phyloP scores from a whole-genome alignment of 2,888 invertebrate species.

The Drosophila seclusa region DNA sequence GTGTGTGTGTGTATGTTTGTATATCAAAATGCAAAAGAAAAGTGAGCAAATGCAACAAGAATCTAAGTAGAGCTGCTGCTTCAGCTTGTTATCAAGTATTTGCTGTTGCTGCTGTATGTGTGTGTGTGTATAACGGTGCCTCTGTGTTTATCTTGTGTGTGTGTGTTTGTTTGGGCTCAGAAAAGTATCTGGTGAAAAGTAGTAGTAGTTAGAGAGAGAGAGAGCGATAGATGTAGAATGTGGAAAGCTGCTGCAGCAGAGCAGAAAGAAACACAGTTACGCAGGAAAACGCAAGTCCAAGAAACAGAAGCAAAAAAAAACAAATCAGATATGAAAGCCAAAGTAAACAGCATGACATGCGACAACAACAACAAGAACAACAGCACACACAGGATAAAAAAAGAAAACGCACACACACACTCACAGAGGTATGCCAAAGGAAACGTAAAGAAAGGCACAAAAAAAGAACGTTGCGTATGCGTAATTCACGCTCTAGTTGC shows the following conservation, averaged over 20 bases:
- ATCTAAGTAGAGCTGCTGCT: constrained; percentile 15
- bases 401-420: constrained; percentile 19
- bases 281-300: constrained; percentile 57
- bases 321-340: constrained; percentile 62
- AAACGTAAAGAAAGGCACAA: constrained; percentile 49
- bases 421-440: constrained; percentile 41
- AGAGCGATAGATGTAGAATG: constrained; percentile 1
- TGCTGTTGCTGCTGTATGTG: constrained; percentile 26
- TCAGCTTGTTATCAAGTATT: constrained; percentile 14
- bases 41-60: constrained; percentile 58
- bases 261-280: constrained; percentile 56
- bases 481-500: constrained; percentile 80
- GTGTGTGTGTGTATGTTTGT: constrained; percentile 15
- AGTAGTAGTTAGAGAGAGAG: constrained; percentile 17
- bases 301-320: constrained; percentile 11
- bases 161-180: constrained; percentile 18
- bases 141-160: constrained; percentile 33
- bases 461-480: constrained; percentile 75
- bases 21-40: constrained; percentile 48
- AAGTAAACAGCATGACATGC: constrained; percentile 75
- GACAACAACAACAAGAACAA: constrained; percentile 57
- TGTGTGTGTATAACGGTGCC: constrained; percentile 13
- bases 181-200: constrained; percentile 44
- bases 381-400: constrained; percentile 31
- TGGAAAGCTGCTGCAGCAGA: constrained; percentile 43